These are phyloP conservation scores for Chondrosia reniformis DNA, from an alignment of 37 sponge, comb jelly and placozoan genomes.

Conservation along the genomic window DNA sequence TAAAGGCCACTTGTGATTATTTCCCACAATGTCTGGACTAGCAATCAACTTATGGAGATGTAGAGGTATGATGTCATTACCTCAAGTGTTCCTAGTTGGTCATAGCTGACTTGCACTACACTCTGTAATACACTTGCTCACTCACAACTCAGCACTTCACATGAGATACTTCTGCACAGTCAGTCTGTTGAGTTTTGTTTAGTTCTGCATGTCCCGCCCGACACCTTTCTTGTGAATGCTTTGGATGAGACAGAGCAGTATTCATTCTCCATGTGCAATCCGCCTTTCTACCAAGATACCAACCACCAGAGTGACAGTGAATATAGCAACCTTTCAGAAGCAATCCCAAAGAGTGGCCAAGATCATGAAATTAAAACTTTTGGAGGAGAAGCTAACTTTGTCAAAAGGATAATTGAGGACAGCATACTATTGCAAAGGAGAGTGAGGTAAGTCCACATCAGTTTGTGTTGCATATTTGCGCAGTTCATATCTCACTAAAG, in stretches of 20 bases:
- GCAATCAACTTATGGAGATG: too few relatives aligned
- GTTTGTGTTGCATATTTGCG: background rate
- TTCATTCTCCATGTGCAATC: conserved; percentile 97
- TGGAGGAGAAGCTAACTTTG: conserved; percentile 95
- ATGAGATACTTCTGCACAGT: too few relatives aligned
- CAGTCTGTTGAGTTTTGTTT: too few relatives aligned
- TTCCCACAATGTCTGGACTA: background rate
- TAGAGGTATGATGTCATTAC: too few relatives aligned
- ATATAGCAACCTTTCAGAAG: conserved; percentile 28
- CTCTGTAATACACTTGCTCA: too few relatives aligned
- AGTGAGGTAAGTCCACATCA: conserved; percentile 52
- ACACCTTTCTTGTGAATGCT: conserved; percentile 22
- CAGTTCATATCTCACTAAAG: too few relatives aligned
- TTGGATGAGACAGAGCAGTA: conserved; percentile 42
- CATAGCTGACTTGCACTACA: too few relatives aligned
- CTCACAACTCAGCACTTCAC: background rate
- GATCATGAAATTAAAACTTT: conserved; percentile 60
- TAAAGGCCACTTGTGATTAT: background rate
- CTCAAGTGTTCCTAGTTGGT: too few relatives aligned
- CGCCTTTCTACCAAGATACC: conserved; percentile 85
- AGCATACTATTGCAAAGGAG: conserved; percentile 57
- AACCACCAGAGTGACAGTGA: conserved; percentile 23
- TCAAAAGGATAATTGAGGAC: conserved; percentile 73
- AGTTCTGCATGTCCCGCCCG: conserved; percentile 37
- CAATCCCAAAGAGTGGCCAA: conserved; percentile 41